These are phyloP conservation scores for Sylvia atricapilla DNA, from an alignment of 2,113 vertebrate genomes.

Conservation along the genomic window DNA sequence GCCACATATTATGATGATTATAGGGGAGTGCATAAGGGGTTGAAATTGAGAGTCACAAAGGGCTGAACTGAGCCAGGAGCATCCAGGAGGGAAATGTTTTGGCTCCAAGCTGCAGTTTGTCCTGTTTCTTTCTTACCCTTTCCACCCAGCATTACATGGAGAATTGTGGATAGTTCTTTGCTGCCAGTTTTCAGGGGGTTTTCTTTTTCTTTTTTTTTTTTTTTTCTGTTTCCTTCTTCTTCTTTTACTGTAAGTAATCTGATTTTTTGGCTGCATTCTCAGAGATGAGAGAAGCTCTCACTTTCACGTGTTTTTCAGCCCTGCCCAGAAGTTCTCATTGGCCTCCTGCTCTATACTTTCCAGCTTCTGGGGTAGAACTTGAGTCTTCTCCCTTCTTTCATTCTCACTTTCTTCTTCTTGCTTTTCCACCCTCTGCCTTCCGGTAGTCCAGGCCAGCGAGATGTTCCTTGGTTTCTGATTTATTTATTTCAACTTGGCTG, in stretches of 20 bases:
- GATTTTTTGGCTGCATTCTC: constrained; percentile 6
- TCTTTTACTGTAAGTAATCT: neutral
- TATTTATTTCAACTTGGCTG: constrained; percentile 16
- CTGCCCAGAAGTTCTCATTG: neutral
- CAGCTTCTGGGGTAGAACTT: constrained; percentile 26
- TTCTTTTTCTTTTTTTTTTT: neutral
- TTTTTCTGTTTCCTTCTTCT: neutral
- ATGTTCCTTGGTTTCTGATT: constrained; percentile 7
- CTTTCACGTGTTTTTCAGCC: constrained; percentile 38
- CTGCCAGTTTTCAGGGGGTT: neutral
- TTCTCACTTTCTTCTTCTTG: neutral
- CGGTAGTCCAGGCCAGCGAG: neutral
- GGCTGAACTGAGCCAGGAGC: constrained; percentile 6
- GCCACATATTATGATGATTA: constrained; percentile 40
- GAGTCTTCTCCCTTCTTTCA: neutral
- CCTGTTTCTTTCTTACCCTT: neutral
- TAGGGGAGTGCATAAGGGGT: neutral
- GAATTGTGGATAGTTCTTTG: neutral
- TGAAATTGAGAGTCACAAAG: constrained; percentile 48
- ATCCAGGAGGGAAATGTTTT: constrained; percentile 19
- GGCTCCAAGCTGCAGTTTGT: neutral
- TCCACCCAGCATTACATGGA: neutral
- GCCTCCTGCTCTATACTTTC: neutral
- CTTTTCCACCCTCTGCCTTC: neutral
- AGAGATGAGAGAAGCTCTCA: constrained; percentile 28